Evolutionary conservation across 2,113 vertebrate genomes (phyloP).

Genomic region (Columba livia): DNA sequence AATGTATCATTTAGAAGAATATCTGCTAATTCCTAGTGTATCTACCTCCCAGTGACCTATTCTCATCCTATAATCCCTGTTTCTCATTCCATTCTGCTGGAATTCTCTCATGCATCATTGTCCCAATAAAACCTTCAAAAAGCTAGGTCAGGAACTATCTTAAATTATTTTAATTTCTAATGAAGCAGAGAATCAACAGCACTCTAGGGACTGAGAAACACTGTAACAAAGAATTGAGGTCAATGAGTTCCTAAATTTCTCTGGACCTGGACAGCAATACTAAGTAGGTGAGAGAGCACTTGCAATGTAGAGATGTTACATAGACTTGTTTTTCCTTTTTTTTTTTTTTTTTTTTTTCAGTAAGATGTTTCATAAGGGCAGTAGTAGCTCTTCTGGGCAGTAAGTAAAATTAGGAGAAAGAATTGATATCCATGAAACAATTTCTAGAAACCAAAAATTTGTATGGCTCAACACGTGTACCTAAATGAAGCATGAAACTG

Average conservation of each 20-base stretch:
- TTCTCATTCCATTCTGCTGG: background rate
- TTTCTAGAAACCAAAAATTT: background rate
- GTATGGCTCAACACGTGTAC: background rate
- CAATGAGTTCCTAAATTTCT: conserved; percentile 27
- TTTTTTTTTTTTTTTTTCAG: background rate
- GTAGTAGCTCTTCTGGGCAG: background rate
- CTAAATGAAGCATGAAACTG: background rate
- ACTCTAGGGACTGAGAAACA: background rate
- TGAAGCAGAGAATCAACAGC: conserved; percentile 43
- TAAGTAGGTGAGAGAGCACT: background rate
- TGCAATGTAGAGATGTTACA: background rate
- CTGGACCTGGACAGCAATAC: background rate
- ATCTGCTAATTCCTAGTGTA: background rate
- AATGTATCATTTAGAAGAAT: background rate
- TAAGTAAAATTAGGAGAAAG: background rate
- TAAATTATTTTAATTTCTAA: conserved; percentile 44
- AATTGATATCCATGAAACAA: background rate
- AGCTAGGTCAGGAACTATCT: conserved; percentile 28
- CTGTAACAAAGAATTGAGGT: conserved; percentile 24
- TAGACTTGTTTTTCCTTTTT: background rate
- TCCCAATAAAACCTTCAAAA: background rate
- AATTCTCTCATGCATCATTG: conserved; percentile 21
- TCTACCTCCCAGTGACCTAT: background rate
- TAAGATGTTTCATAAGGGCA: background rate
- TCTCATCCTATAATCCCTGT: background rate